phyloP scores from a whole-genome alignment of 2,888 invertebrate species.

The Hydraecia micacea region DNA sequence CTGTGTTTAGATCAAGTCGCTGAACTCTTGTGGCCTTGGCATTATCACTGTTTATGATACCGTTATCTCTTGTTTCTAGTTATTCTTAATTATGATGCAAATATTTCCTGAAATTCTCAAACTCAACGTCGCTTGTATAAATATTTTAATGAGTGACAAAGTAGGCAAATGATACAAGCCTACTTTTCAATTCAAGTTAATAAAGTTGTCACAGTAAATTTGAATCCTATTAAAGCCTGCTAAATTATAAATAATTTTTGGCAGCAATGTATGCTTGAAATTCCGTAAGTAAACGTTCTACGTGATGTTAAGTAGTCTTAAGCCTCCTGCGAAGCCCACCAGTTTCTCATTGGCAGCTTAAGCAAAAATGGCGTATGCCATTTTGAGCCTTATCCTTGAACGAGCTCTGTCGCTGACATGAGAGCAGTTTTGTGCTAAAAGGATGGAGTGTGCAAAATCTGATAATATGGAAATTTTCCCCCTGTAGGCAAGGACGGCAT shows the following conservation, averaged over 20 bases:
- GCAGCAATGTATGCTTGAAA: slow-evolving; percentile 59
- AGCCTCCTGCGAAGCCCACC: slow-evolving; percentile 62
- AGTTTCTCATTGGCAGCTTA: slow-evolving; percentile 57
- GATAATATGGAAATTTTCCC: slow-evolving; percentile 61
- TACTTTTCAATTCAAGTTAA: slow-evolving; percentile 52
- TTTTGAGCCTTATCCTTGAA: slow-evolving; percentile 62
- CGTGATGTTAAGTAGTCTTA: slow-evolving; percentile 67
- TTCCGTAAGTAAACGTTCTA: slow-evolving; percentile 67
- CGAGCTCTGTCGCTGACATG: slow-evolving; percentile 52
- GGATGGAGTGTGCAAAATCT: slow-evolving; percentile 61
- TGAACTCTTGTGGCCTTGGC: slow-evolving; percentile 1
- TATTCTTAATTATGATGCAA: slow-evolving; percentile 4
- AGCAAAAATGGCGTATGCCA: slow-evolving; percentile 55
- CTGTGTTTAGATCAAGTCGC: neutral
- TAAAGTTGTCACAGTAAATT: slow-evolving; percentile 58
- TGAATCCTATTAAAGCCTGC: slow-evolving; percentile 59
- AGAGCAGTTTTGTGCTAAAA: slow-evolving; percentile 58
- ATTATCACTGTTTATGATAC: slow-evolving; percentile 11
- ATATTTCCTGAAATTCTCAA: slow-evolving; percentile 1
- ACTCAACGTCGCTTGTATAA: neutral
- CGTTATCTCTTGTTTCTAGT: neutral
- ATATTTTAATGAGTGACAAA: slow-evolving; percentile 15
- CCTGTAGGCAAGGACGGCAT: slow-evolving; percentile 47
- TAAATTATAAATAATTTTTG: slow-evolving; percentile 66
- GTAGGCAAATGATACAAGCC: slow-evolving; percentile 22